Evolutionary conservation across 1,140 invertebrate genomes (phyloP), one percentile per base, ranked within the genome.

Genomic region (Scaptodrosophila lebanonensis): DNA sequence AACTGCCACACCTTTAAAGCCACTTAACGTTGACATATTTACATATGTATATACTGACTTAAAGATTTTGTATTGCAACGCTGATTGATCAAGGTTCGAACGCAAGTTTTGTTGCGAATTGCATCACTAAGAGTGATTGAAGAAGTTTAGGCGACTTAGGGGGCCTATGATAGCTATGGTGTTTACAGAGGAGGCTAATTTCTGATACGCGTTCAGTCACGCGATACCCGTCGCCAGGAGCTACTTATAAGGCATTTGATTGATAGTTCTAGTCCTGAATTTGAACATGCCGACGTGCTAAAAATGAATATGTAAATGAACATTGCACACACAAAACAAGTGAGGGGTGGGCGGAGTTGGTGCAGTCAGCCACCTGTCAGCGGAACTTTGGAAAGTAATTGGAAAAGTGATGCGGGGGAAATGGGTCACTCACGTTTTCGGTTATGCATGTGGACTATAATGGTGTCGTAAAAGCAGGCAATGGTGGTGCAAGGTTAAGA

Each of bases 381-480:
- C 59, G 50, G 56, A 73, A 79, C 64, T 79, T 77, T 82, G 35
- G 30, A 52, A 66, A 69, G 65, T 73, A 69, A 79, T 79, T 79
- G 73, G 68, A 56, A 53, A 57, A 39, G 43, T 75, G 54, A 66
- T 57, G 35, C 54, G 49, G 45, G 68, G 51, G 68, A 75, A 75
- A 75, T 65, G 62, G 13, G 20, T 73, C 36, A 42, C 32, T 30
- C 29, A 33, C 60, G 64, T 30, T 53, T n/a, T n/a, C n/a, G n/a
- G n/a, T n/a, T n/a, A n/a, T n/a, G n/a, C n/a, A n/a, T n/a, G n/a
- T 25, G 22, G 3, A 25, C 22, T 25, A 25, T 8, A 25, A 25
- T 25, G 8, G n/a, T n/a, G n/a, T n/a, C n/a, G n/a, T n/a, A n/a
- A n/a, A n/a, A n/a, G n/a, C n/a, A n/a, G n/a, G n/a, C n/a, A n/a